Conservation (phyloP, 2,797 vertebrate genomes). For the Halcyon chelicuti region DNA sequence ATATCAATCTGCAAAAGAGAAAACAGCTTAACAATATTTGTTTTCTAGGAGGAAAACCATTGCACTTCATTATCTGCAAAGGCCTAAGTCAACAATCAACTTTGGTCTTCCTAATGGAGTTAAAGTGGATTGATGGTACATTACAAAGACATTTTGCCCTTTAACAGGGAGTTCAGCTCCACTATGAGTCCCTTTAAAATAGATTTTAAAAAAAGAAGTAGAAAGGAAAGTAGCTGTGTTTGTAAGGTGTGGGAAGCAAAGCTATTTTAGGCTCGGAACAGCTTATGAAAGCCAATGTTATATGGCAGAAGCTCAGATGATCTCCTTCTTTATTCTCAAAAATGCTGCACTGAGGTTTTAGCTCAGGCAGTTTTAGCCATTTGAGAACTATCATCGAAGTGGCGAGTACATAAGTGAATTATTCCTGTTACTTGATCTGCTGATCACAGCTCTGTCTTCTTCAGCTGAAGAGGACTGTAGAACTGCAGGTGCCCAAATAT, state of each 20-base stretch:
- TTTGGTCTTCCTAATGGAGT: not conserved
- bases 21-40: not conserved
- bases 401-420: not conserved
- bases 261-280: constrained; percentile 47
- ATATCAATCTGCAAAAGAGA: not conserved
- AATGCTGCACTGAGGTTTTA: constrained; percentile 21
- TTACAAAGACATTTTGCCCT: constrained; percentile 11
- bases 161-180: constrained; percentile 1
- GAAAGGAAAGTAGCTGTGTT: constrained; percentile 7
- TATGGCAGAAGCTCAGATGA: constrained; percentile 39
- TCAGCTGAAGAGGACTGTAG: not conserved
- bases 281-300: constrained; percentile 42
- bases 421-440: not conserved
- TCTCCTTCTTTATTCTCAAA: constrained; percentile 19
- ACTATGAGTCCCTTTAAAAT: not conserved
- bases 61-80: not conserved
- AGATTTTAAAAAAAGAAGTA: not conserved
- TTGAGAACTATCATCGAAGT: not conserved
- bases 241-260: constrained; percentile 55
- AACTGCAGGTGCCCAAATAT: not conserved
- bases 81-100: not conserved
- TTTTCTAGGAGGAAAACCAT: not conserved
- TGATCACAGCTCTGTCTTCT: not conserved
- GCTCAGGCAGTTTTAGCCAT: not conserved
- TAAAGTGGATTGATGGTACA: not conserved